Percentiles rank a stretch among this genome's conserved stretches.
Evolutionary conservation across 2,113 vertebrate species (phyloP).

Genomic region (Plestiodon gilberti): DNA sequence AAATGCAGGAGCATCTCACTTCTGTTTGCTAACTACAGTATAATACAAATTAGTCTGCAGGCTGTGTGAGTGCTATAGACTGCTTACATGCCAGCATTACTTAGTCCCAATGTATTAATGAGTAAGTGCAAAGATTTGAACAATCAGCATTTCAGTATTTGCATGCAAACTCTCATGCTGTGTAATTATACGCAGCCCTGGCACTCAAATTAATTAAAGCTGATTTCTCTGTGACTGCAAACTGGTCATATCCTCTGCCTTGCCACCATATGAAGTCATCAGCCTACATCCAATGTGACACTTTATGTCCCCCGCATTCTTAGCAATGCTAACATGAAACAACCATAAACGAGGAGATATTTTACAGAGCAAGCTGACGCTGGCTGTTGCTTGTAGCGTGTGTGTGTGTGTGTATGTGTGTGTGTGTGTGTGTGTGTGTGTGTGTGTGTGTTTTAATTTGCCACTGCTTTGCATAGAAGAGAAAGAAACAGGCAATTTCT

Average conservation of each 20-base stretch:
- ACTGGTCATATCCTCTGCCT: constrained; percentile 83
- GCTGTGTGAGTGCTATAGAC: constrained; percentile 57
- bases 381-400: constrained; percentile 64
- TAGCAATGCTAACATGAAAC: constrained; percentile 73
- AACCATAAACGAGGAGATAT: constrained; percentile 73
- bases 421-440: constrained; percentile 45
- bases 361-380: constrained; percentile 74
- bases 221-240: constrained; percentile 82
- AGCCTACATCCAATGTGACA: constrained; percentile 81
- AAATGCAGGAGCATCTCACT: constrained; percentile 75
- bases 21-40: constrained; percentile 72
- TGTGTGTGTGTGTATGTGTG: constrained; percentile 33
- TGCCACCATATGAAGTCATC: constrained; percentile 88
- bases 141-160: constrained; percentile 86
- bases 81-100: constrained; percentile 74
- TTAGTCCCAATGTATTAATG: constrained; percentile 80
- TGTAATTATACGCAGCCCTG: constrained; percentile 89
- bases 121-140: constrained; percentile 80
- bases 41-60: constrained; percentile 72
- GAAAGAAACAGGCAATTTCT: constrained; percentile 76
- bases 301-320: constrained; percentile 76
- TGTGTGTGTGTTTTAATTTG: constrained; percentile 27
- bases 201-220: constrained; percentile 92
- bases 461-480: constrained; percentile 65
- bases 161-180: constrained; percentile 83